Conservation (phyloP, 2,113 vertebrate genomes). For the Lathamus discolor region DNA sequence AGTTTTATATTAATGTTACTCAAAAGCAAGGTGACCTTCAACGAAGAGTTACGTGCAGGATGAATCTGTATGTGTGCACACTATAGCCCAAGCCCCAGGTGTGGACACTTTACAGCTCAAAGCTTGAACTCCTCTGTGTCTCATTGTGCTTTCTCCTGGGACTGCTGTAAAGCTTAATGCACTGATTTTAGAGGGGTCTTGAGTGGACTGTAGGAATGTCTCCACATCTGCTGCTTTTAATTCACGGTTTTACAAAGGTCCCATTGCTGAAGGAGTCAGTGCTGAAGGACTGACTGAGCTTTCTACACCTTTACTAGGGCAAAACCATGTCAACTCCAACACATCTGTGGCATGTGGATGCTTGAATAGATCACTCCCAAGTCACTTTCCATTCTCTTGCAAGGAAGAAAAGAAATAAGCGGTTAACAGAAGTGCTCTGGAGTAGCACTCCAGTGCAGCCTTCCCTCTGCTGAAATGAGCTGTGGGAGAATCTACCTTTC, state of each 20-base stretch:
- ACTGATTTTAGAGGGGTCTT: background rate
- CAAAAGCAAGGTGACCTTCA: background rate
- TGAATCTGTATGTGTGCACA: accelerated
- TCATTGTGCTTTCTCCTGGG: background rate
- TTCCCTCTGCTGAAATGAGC: background rate
- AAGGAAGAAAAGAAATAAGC: background rate
- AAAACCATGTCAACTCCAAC: background rate
- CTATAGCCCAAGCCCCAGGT: background rate
- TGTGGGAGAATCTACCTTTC: background rate
- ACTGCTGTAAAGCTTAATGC: background rate
- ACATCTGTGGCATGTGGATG: background rate
- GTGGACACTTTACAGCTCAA: background rate
- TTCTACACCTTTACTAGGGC: background rate
- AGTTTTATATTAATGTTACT: background rate
- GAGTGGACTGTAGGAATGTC: background rate
- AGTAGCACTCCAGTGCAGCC: background rate
- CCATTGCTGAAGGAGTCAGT: background rate
- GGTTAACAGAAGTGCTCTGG: background rate
- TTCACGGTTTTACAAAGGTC: background rate
- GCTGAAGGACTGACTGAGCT: background rate
- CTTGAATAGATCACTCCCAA: accelerated
- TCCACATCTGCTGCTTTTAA: background rate
- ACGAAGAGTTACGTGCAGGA: background rate
- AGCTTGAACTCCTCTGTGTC: background rate
- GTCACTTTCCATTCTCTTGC: background rate